phyloP scores from a whole-genome alignment of 2,113 vertebrate genomes.

The Rhynchomys soricoides region DNA sequence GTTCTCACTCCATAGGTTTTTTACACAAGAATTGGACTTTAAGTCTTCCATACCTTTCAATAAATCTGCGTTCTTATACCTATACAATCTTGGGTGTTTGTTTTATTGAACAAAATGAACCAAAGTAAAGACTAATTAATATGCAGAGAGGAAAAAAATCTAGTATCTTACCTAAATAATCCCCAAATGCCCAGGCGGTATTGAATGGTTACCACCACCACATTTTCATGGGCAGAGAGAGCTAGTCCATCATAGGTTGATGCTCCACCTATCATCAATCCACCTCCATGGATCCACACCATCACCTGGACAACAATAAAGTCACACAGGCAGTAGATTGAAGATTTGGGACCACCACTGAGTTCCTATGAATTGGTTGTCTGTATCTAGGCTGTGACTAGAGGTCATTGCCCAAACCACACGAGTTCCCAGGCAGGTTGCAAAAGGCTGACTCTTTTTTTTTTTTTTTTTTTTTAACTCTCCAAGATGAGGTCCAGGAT shows the following conservation, averaged over 20 bases:
- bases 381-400: background rate
- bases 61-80: background rate
- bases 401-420: background rate
- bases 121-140: accelerated
- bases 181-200: slow-evolving; percentile 90
- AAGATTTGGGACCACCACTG: background rate
- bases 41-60: too few relatives aligned
- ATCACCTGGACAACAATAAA: slow-evolving; percentile 85
- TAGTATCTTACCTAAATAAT: slow-evolving; percentile 86
- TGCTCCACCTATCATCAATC: slow-evolving; percentile 81
- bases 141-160: background rate
- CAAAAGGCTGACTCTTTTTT: too few relatives aligned
- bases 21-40: background rate
- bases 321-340: accelerated
- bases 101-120: background rate
- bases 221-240: slow-evolving; percentile 87
- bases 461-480: background rate
- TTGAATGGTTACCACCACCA: slow-evolving; percentile 89
- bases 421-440: background rate
- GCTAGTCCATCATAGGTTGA: slow-evolving; percentile 83
- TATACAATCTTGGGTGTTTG: background rate
- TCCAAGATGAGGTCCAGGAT: background rate
- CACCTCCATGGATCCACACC: slow-evolving; percentile 91
- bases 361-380: background rate
- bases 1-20: background rate